Base-by-base conservation (phyloP, 2,797 vertebrate genomes). In the Eulemur rubriventer region DNA sequence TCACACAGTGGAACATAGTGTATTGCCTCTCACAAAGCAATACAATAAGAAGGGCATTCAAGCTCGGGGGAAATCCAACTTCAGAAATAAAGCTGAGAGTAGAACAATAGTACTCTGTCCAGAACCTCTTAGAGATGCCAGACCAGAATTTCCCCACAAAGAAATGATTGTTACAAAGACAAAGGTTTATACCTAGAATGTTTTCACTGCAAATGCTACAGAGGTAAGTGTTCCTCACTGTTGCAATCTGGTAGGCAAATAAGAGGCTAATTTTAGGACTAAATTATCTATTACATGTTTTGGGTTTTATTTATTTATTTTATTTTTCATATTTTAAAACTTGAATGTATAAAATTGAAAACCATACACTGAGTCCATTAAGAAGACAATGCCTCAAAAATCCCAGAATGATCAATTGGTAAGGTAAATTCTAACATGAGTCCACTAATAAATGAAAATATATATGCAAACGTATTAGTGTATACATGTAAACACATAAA, bases 341-440 rank as follows among this genome's bases (percentile, higher is more conserved):
- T 35, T 52, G 26, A 95, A 55, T 1, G 2, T 78, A 69, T 61
- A 73, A 76, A 94, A 73, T 67, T 28, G 35, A 93, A 38, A 48
- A 72, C 3, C 12, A 17, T 24, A 67, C 52, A 3, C 1, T 20
- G 35, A 52, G 3, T 59, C 6, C 43, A 72, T 84, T 72, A 73
- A 52, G 7, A 28, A 83, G 22, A 22, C 3, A 59, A 33, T 70
- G 3, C 11, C 20, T 93, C 4, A 46, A 69, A 30, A 75, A 81
- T 82, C 2, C 83, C 16, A 92, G 28, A 78, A 70, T 50, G 33
- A 72, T 61, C 4, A 67, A 26, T 78, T 76, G 80, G 43, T 41
- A 55, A 89, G 50, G 22, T 50, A 88, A 94, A 81, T 88, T 95
- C 9, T 78, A 89, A 79, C 20, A 81, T 96, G 33, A 63, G 52